phyloP scores from a whole-genome alignment of 2,888 invertebrate genomes.

The Phania funesta region DNA sequence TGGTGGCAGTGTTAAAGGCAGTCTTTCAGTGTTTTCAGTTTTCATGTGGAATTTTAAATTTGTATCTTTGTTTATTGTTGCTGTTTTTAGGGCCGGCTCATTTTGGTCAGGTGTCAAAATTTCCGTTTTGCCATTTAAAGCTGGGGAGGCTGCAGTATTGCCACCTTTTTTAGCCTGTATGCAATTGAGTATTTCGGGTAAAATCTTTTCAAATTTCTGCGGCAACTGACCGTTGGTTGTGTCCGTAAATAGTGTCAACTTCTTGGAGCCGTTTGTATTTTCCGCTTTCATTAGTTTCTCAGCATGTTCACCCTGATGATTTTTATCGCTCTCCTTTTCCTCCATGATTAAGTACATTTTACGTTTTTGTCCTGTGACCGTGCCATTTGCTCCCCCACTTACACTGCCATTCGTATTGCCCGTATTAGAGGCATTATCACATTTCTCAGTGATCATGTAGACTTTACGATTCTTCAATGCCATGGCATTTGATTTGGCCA shows the following conservation, averaged over 20 bases:
- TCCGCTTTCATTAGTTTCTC: slow-evolving; percentile 63
- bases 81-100: not conserved
- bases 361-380: slow-evolving; percentile 71
- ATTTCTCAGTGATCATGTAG: slow-evolving; percentile 77
- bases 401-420: slow-evolving; percentile 39
- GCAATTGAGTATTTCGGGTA: slow-evolving; percentile 76
- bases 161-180: slow-evolving; percentile 72
- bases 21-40: slow-evolving; percentile 60
- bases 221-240: slow-evolving; percentile 74
- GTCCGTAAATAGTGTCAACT: slow-evolving; percentile 77
- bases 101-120: slow-evolving; percentile 7
- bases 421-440: slow-evolving; percentile 63
- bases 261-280: slow-evolving; percentile 70
- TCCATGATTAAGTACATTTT: slow-evolving; percentile 77
- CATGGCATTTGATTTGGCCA: slow-evolving; percentile 64
- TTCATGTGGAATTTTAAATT: slow-evolving; percentile 18
- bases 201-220: slow-evolving; percentile 76
- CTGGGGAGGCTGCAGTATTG: not conserved
- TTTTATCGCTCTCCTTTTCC: slow-evolving; percentile 70
- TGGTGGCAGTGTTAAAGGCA: slow-evolving; percentile 76
- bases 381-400: slow-evolving; percentile 54
- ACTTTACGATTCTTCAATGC: slow-evolving; percentile 74
- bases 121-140: slow-evolving; percentile 1
- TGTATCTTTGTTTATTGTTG: not conserved
- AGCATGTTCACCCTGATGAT: slow-evolving; percentile 16